A percentile compares a stretch with the other conserved stretches of the same genome.
Evolutionary conservation across 2,888 invertebrate genomes (phyloP).

Genomic region (Agrochola lychnidis): DNA sequence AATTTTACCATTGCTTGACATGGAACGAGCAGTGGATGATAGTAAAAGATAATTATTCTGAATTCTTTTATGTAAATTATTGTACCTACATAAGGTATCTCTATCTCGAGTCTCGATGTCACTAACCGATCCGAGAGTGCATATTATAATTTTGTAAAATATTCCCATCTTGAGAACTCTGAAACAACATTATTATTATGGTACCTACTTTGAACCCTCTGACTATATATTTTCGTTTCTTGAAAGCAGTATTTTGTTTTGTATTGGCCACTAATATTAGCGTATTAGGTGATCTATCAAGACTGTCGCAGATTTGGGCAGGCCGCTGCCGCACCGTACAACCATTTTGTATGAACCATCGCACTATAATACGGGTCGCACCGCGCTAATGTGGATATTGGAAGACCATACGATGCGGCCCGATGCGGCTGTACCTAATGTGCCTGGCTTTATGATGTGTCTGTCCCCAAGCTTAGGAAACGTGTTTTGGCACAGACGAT

Average conservation of each 20-base stretch:
- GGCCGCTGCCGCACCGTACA: neutral
- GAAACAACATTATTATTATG: constrained; percentile 3
- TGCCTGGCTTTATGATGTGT: neutral
- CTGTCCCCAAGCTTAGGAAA: neutral
- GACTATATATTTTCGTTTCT: neutral
- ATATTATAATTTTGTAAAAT: constrained; percentile 13
- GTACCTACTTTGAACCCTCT: constrained; percentile 11
- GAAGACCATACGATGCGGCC: neutral
- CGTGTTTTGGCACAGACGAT: neutral
- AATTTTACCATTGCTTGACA: neutral
- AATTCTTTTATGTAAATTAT: neutral
- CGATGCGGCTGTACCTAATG: neutral
- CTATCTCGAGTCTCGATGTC: neutral
- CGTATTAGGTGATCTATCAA: neutral
- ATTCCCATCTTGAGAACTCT: constrained; percentile 18
- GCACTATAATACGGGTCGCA: neutral
- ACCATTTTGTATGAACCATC: neutral
- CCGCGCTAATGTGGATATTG: neutral
- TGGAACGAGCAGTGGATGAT: neutral
- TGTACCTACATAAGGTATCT: neutral
- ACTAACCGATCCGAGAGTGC: constrained; percentile 16
- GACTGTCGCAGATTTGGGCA: neutral
- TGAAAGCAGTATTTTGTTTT: neutral
- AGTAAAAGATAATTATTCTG: neutral
- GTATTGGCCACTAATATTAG: neutral